A percentile compares a stretch with the other conserved stretches of the same genome.
phyloP scores from a whole-genome alignment of 2,113 vertebrate species.

The Ascaphus truei region DNA sequence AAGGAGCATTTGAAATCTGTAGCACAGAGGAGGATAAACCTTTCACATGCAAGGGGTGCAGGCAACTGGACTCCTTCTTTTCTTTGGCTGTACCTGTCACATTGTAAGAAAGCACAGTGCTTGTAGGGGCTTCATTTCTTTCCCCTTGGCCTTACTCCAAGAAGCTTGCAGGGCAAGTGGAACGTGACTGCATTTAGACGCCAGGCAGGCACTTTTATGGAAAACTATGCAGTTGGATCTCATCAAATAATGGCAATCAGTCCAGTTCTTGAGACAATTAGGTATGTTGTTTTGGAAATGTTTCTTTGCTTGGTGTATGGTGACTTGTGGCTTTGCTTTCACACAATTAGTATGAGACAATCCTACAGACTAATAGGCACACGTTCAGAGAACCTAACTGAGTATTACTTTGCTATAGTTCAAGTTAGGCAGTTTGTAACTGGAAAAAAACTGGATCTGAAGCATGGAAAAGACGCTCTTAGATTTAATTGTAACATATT shows the following conservation, averaged over 20 bases:
- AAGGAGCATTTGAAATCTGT: too few species aligned
- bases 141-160: too few species aligned
- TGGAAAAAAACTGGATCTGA: too few species aligned
- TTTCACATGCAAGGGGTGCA: too few species aligned
- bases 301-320: too few species aligned
- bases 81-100: not conserved
- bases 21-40: too few species aligned
- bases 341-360: not conserved
- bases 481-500: too few species aligned
- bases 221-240: conserved; percentile 2
- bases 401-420: not conserved
- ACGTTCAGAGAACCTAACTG: not conserved
- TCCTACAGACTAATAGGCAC: not conserved
- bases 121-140: too few species aligned
- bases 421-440: too few species aligned
- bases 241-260: not conserved
- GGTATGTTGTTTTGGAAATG: conserved; percentile 7
- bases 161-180: not conserved
- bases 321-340: not conserved
- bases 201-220: conserved; percentile 14
- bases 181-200: not conserved
- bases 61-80: too few species aligned
- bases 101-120: too few species aligned
- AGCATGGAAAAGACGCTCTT: not conserved
- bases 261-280: not conserved